phyloP scores from a whole-genome alignment of 2,113 vertebrate species.

The Ochotona princeps region DNA sequence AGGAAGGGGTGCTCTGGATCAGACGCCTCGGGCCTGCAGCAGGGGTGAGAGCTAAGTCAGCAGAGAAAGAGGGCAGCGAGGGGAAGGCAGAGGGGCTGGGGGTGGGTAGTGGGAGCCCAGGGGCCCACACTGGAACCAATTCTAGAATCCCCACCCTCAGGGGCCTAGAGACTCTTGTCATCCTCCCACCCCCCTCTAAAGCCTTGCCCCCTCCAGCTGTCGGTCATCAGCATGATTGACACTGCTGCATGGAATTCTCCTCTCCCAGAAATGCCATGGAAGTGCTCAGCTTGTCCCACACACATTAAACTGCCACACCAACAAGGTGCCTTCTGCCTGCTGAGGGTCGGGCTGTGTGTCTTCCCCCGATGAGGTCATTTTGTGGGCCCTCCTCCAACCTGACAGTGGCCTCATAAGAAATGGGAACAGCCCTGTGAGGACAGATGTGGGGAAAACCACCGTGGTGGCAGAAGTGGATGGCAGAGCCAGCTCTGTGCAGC shows the following conservation, averaged over 20 bases:
- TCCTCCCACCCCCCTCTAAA: too few species aligned
- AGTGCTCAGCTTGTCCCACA: too few species aligned
- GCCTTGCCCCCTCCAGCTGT: not conserved
- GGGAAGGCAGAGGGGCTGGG: not conserved
- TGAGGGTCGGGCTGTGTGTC: not conserved
- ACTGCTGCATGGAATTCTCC: too few species aligned
- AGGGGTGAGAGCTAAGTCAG: not conserved
- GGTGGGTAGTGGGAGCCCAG: not conserved
- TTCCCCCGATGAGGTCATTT: too few species aligned
- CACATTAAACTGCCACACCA: not conserved
- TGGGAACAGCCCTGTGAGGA: not conserved
- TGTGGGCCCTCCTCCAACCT: too few species aligned
- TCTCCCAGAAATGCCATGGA: not conserved
- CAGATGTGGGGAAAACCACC: fast-evolving
- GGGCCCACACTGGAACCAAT: not conserved
- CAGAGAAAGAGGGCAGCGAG: not conserved
- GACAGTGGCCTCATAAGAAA: not conserved
- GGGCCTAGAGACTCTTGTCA: not conserved
- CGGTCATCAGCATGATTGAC: not conserved
- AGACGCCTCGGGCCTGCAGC: not conserved
- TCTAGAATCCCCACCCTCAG: not conserved
- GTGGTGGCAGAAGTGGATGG: fast-evolving
- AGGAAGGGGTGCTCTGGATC: not conserved
- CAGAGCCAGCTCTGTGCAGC: not conserved
- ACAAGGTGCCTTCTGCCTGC: not conserved